Conservation (phyloP, 30 jellyfish, hydroid and myxozoan genomes). For the Haliclystus octoradiatus region DNA sequence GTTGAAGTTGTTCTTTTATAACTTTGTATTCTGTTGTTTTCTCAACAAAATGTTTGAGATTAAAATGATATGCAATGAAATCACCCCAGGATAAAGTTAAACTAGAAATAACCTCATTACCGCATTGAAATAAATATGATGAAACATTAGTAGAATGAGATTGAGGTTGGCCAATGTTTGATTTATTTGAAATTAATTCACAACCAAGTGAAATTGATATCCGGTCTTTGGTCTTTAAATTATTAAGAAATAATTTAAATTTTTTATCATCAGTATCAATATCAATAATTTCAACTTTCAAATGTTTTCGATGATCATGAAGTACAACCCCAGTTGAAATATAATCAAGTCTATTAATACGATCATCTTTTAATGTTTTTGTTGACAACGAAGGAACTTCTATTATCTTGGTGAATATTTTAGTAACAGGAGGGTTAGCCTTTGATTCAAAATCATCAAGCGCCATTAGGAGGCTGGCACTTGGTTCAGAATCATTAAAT, state of each 20-base stretch:
- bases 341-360: no score
- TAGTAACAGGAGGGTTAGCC: not conserved
- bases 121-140: not conserved
- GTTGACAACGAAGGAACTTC: no score
- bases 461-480: not conserved
- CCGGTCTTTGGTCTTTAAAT: conserved; percentile 28
- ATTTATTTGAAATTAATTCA: conserved; percentile 2
- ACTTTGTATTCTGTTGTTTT: not conserved
- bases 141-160: not conserved
- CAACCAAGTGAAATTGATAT: conserved; percentile 62
- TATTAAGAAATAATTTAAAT: conserved; percentile 47
- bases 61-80: conserved; percentile 48
- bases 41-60: not conserved
- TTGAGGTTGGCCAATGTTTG: not conserved
- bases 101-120: conserved; percentile 29
- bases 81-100: conserved; percentile 78
- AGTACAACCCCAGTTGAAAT: not conserved
- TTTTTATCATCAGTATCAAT: conserved; percentile 19
- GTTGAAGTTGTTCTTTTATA: not conserved
- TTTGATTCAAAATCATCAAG: not conserved
- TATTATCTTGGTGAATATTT: not conserved
- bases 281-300: conserved; percentile 51
- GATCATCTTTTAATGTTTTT: no score
- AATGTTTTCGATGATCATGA: not conserved
- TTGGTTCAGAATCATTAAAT: not conserved